Evolutionary conservation across 2,888 invertebrate species (phyloP).

Genomic region (Drosophila trichaetosa): DNA sequence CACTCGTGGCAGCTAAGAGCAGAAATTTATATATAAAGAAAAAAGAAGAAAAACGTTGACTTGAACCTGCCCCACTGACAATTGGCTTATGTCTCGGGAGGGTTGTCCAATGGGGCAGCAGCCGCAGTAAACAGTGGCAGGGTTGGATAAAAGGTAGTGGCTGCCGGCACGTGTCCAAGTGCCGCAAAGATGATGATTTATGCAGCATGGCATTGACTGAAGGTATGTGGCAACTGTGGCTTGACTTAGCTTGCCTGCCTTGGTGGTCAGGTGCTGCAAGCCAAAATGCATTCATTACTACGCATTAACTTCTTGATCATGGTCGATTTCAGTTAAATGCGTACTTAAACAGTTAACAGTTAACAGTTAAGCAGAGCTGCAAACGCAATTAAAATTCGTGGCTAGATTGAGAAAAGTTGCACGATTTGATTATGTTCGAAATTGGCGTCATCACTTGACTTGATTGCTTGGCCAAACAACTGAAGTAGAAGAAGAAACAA

Average conservation of each 20-base stretch:
- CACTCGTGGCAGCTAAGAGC: constrained; percentile 31
- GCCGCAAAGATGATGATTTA: constrained; percentile 73
- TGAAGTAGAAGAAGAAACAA: not conserved
- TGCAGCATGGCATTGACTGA: constrained; percentile 72
- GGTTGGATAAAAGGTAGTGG: constrained; percentile 55
- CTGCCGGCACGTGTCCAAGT: constrained; percentile 77
- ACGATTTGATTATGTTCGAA: constrained; percentile 20
- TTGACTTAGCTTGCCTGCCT: constrained; percentile 9
- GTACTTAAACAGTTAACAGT: constrained; percentile 9
- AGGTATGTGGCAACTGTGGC: constrained; percentile 59
- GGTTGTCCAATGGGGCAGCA: constrained; percentile 10
- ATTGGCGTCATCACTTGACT: constrained; percentile 50
- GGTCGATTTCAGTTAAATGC: constrained; percentile 12
- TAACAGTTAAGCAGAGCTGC: constrained; percentile 6
- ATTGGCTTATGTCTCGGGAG: constrained; percentile 68
- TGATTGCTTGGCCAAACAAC: constrained; percentile 34
- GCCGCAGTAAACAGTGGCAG: not conserved
- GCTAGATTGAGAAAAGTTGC: not conserved
- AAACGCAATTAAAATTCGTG: constrained; percentile 4
- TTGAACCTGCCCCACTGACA: constrained; percentile 79
- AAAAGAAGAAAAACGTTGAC: constrained; percentile 45
- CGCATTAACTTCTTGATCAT: constrained; percentile 22
- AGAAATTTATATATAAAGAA: not conserved
- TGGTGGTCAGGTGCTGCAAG: constrained; percentile 15
- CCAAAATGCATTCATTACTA: constrained; percentile 25